Percentiles rank a stretch among this genome's conserved stretches.
Evolutionary conservation across 2,797 vertebrate genomes (phyloP).

Genomic region (Tragelaphus oryx): DNA sequence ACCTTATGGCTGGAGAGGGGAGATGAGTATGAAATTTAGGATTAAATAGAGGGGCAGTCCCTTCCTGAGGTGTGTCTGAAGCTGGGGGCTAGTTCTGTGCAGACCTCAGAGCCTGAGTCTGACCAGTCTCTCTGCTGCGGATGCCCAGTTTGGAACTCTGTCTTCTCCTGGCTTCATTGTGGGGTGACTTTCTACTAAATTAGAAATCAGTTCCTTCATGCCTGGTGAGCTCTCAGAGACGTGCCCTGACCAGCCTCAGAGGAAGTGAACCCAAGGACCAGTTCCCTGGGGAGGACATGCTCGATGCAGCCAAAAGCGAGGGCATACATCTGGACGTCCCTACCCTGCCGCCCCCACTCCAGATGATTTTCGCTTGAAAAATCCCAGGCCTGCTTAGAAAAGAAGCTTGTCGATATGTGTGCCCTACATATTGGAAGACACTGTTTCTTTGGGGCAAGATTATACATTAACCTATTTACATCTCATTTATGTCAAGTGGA

Average conservation of each 20-base stretch:
- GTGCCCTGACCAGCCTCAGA: background rate
- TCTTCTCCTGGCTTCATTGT: background rate
- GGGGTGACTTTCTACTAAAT: background rate
- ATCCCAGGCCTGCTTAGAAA: background rate
- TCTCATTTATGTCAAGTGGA: slow-evolving; percentile 36
- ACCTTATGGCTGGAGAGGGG: background rate
- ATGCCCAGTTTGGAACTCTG: background rate
- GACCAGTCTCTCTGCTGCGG: too few relatives aligned
- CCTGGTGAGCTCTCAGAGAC: background rate
- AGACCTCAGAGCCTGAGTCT: too few relatives aligned
- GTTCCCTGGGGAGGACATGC: background rate
- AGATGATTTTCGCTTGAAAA: background rate
- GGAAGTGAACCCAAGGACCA: background rate
- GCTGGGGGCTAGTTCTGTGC: background rate
- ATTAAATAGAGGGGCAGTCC: rapidly evolving
- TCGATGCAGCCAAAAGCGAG: background rate
- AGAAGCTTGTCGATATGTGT: background rate
- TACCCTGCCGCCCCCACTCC: background rate
- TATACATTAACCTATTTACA: slow-evolving; percentile 50
- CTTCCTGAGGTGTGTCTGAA: rapidly evolving
- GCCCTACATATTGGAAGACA: background rate
- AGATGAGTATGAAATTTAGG: too few relatives aligned
- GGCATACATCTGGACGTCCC: background rate
- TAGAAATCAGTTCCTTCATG: background rate
- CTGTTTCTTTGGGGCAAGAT: slow-evolving; percentile 24